These are phyloP conservation scores for Lycia hirtaria DNA, from an alignment of 2,888 invertebrate species.

Conservation along the genomic window DNA sequence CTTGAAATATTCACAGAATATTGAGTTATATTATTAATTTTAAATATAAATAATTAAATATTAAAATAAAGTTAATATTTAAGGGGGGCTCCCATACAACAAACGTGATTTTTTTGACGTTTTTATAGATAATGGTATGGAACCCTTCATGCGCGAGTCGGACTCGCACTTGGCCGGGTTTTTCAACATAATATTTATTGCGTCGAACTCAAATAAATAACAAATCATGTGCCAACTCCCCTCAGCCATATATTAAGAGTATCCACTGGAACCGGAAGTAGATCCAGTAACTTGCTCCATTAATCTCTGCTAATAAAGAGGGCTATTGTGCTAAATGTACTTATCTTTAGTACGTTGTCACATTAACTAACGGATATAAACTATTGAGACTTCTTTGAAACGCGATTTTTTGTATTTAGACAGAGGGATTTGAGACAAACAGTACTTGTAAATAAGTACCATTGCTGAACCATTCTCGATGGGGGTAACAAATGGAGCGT, in stretches of 20 bases:
- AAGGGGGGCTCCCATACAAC: too few species aligned
- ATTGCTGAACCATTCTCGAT: constrained; percentile 31
- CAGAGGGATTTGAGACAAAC: constrained; percentile 5
- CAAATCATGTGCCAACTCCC: constrained; percentile 20
- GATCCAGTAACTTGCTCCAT: constrained; percentile 41
- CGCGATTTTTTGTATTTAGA: constrained; percentile 6
- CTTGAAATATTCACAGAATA: too few species aligned
- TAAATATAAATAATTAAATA: too few species aligned
- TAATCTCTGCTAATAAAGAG: constrained; percentile 44
- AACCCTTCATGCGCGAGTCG: too few species aligned
- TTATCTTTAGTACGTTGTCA: constrained; percentile 18
- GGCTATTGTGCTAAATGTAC: constrained; percentile 37
- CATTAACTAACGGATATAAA: background rate
- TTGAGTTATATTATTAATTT: too few species aligned
- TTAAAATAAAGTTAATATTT: too few species aligned
- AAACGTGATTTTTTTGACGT: too few species aligned
- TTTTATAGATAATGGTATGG: too few species aligned
- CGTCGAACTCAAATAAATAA: constrained; percentile 14
- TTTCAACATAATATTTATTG: constrained; percentile 6
- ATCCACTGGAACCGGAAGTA: constrained; percentile 39
- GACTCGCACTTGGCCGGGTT: too few species aligned
- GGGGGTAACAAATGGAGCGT: constrained; percentile 38
- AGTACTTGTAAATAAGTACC: constrained; percentile 15
- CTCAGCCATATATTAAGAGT: constrained; percentile 33
- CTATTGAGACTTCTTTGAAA: background rate